Evolutionary conservation across 2,888 invertebrate species (phyloP).

Genomic region (Agrochola lychnidis): DNA sequence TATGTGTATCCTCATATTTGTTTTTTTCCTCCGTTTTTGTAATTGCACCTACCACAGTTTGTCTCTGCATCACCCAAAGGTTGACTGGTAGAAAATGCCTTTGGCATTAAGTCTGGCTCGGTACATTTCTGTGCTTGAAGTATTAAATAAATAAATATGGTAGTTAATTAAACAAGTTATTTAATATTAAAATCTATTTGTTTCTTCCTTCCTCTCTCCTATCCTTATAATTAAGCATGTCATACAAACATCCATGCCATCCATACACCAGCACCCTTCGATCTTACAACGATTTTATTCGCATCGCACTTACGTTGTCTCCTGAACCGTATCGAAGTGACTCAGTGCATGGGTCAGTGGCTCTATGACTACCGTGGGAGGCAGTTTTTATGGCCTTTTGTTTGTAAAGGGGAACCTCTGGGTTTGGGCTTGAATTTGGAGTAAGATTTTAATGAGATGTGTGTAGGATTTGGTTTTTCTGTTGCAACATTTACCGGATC

Average conservation of each 20-base stretch:
- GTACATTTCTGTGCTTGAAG: no score
- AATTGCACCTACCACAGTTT: no score
- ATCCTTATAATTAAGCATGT: no score
- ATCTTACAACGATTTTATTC: slow-evolving; percentile 45
- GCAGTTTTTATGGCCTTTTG: slow-evolving; percentile 68
- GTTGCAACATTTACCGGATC: neutral
- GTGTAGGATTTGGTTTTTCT: neutral
- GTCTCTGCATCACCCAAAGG: no score
- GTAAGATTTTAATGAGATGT: slow-evolving; percentile 21
- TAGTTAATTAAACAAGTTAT: no score
- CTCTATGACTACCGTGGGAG: slow-evolving; percentile 78
- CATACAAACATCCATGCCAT: neutral
- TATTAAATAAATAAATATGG: no score
- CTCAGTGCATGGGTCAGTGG: slow-evolving; percentile 76
- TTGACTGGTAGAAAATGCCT: no score
- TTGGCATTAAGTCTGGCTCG: no score
- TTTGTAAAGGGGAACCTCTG: slow-evolving; percentile 48
- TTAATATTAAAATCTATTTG: no score
- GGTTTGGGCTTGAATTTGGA: slow-evolving; percentile 39
- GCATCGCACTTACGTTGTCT: slow-evolving; percentile 32
- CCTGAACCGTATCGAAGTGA: slow-evolving; percentile 75
- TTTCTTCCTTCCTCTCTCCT: no score
- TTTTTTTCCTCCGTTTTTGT: no score
- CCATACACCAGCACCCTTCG: slow-evolving; percentile 30
- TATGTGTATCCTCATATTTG: no score